Base-by-base conservation (phyloP, 2,888 invertebrate genomes). In the Synergus itoensis region DNA sequence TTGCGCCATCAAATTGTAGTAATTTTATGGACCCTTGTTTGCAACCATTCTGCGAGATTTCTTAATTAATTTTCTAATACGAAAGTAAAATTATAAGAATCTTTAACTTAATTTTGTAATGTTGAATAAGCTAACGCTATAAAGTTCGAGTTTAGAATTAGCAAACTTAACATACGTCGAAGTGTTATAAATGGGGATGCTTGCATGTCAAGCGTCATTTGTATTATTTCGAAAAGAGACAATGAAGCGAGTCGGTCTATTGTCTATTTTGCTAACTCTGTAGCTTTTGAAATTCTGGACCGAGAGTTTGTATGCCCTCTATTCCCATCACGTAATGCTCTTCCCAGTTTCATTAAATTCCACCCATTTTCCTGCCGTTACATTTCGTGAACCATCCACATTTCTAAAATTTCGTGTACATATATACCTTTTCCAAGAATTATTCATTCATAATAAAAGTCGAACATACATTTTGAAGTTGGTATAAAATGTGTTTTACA, bases 311-410 rank as follows among this genome's bases (percentile, higher is more conserved):
- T 53, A 28, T 73, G n/a, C 16, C 36, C 36, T 40, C 1, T 36
- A 53, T 53, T 73, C 53, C 11, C 12, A 36, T 53, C 53, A 53
- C 73, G 53, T 40, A 53, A 73, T 11, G 16, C 16, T 48, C 73
- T 73, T 73, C 28, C 53, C 36, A n/a, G 73, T 73, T 73, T 53
- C 53, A 73, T 53, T 36, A 73, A 73, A 73, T 73, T 53, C 36
- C 8, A 73, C 53, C n/a, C 36, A 40, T 53, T 53, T 73, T n/a
- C 9, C 12, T 53, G 36, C n/a, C 36, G 11, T 53, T 5, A 73
- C 36, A 48, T 69, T 28, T 36, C 48, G 48, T 48, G 48, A 21
- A 14, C 69, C 28, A 48, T 16, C 45, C 48, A 28, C 8, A 9
- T 53, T 16, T 53, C n/a, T 28, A 2, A 48, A 45, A 48, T 48